These are phyloP conservation scores for Pyrrhosoma nymphula DNA, from an alignment of 2,888 invertebrate genomes.

Conservation along the genomic window DNA sequence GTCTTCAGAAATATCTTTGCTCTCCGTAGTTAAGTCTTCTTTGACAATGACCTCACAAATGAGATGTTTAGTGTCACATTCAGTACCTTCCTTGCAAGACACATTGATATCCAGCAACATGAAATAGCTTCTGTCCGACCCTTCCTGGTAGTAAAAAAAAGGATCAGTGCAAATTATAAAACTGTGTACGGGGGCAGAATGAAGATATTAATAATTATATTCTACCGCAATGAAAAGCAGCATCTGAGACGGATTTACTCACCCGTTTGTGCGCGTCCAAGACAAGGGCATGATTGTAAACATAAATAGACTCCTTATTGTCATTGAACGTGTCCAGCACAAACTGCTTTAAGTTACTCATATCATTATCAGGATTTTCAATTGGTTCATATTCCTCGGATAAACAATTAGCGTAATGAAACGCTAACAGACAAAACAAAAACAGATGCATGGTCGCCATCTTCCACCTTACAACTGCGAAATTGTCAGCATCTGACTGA, in stretches of 20 bases:
- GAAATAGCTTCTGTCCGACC: conserved; percentile 65
- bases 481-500: not conserved
- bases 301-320: conserved; percentile 64
- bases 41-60: conserved; percentile 69
- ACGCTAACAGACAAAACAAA: conserved; percentile 35
- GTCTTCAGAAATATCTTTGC: conserved; percentile 59
- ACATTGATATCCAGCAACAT: conserved; percentile 68
- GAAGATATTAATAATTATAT: not conserved
- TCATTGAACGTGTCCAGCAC: conserved; percentile 69
- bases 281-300: conserved; percentile 68
- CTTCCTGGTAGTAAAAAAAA: conserved; percentile 63
- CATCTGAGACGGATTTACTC: not conserved
- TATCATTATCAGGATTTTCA: conserved; percentile 35
- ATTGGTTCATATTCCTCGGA: conserved; percentile 37
- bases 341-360: conserved; percentile 55
- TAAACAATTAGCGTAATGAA: conserved; percentile 35
- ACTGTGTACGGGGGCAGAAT: not conserved
- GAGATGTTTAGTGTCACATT: conserved; percentile 69
- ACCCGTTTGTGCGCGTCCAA: conserved; percentile 64
- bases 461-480: conserved; percentile 37
- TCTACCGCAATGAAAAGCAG: not conserved
- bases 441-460: conserved; percentile 46
- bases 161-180: not conserved
- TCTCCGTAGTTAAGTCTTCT: conserved; percentile 63
- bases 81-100: conserved; percentile 66